phyloP scores from a whole-genome alignment of 2,888 invertebrate genomes.

The Ormyrus pomaceus region DNA sequence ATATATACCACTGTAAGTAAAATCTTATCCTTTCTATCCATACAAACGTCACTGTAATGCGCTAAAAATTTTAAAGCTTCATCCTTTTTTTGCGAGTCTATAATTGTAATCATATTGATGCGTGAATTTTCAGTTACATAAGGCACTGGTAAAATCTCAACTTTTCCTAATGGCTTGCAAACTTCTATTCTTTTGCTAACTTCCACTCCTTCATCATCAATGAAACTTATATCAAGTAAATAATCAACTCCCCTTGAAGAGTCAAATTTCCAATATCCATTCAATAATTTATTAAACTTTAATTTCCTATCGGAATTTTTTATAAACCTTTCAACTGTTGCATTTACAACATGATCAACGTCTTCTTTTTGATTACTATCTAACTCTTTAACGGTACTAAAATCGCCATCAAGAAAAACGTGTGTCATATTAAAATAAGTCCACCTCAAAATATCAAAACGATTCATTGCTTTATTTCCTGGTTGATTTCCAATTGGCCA shows the following conservation, averaged over 20 bases:
- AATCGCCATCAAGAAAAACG: slow-evolving; percentile 88
- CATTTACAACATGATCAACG: slow-evolving; percentile 79
- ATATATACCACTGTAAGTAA: slow-evolving; percentile 82
- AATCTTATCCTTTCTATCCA: slow-evolving; percentile 87
- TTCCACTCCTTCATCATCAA: slow-evolving; percentile 76
- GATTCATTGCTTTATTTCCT: slow-evolving; percentile 82
- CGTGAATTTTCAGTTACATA: slow-evolving; percentile 96
- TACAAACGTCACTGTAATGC: slow-evolving; percentile 84
- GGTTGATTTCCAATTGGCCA: slow-evolving; percentile 88
- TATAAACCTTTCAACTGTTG: slow-evolving; percentile 77
- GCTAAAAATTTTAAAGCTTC: slow-evolving; percentile 83
- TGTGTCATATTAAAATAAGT: slow-evolving; percentile 91
- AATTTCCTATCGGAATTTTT: slow-evolving; percentile 77
- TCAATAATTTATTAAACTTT: slow-evolving; percentile 79
- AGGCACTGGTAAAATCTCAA: slow-evolving; percentile 93
- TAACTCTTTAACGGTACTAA: slow-evolving; percentile 82
- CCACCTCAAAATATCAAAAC: slow-evolving; percentile 92
- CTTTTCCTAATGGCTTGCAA: slow-evolving; percentile 89
- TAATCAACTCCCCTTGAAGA: slow-evolving; percentile 92
- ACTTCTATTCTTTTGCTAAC: slow-evolving; percentile 84
- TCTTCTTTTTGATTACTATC: slow-evolving; percentile 83
- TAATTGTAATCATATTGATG: slow-evolving; percentile 86
- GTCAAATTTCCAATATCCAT: slow-evolving; percentile 88
- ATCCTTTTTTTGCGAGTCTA: slow-evolving; percentile 78
- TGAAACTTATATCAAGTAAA: slow-evolving; percentile 83